Percentiles rank a stretch among this genome's conserved stretches.
Conservation (phyloP, 2,888 invertebrate genomes). For the Tiliacea aurago region DNA sequence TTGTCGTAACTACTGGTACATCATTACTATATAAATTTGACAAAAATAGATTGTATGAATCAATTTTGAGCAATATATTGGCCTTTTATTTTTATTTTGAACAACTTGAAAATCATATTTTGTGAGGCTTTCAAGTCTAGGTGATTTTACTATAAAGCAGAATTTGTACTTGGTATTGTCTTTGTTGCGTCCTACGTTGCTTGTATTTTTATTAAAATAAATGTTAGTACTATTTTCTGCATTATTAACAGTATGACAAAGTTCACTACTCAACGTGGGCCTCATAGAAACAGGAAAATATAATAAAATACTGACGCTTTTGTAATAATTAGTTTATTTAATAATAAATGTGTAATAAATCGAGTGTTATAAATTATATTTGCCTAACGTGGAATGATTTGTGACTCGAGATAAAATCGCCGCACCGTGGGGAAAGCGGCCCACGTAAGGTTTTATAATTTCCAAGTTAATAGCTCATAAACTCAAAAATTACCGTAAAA, state of each 20-base stretch:
- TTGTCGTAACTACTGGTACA: not conserved
- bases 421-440: constrained; percentile 66
- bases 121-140: not conserved
- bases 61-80: no score
- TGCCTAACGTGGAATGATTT: constrained; percentile 79
- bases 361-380: constrained; percentile 82
- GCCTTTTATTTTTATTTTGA: not conserved
- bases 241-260: no score
- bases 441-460: constrained; percentile 31
- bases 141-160: not conserved
- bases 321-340: constrained; percentile 75
- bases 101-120: not conserved
- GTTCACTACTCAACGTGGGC: not conserved
- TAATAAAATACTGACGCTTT: constrained; percentile 53
- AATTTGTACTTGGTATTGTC: not conserved
- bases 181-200: not conserved
- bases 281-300: not conserved
- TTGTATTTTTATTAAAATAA: not conserved
- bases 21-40: not conserved
- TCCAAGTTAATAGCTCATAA: constrained; percentile 39
- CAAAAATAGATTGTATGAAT: not conserved
- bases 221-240: not conserved
- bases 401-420: constrained; percentile 68
- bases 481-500: constrained; percentile 32
- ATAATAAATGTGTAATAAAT: constrained; percentile 86